phyloP scores from a whole-genome alignment of 2,797 vertebrate species.

The Lagodon rhomboides region DNA sequence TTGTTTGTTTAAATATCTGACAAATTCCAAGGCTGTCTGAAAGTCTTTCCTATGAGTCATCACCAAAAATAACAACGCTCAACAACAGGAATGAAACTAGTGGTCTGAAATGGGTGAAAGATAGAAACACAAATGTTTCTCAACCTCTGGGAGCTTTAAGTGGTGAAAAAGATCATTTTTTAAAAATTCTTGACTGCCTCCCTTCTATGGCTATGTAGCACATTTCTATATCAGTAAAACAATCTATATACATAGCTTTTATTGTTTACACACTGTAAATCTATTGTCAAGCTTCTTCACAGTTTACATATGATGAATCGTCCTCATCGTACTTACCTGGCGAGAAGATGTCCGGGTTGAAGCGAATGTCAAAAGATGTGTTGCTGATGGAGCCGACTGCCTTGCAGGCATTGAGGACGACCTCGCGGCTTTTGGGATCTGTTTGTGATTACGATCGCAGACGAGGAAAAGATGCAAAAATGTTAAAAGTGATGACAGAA shows the following conservation, averaged over 20 bases:
- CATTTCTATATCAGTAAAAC: background rate
- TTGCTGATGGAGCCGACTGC: conserved; percentile 96
- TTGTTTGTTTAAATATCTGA: background rate
- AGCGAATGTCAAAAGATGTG: conserved; percentile 96
- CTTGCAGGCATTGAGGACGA: conserved; percentile 96
- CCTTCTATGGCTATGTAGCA: background rate
- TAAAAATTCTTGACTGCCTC: background rate
- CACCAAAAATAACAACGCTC: too few relatives aligned
- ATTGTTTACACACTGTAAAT: background rate
- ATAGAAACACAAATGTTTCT: background rate
- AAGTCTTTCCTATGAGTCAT: too few relatives aligned
- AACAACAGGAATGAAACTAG: background rate
- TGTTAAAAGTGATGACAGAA: background rate
- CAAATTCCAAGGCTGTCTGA: background rate
- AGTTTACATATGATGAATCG: background rate
- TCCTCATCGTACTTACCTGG: conserved; percentile 85
- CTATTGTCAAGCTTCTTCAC: background rate
- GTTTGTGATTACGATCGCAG: conserved; percentile 48
- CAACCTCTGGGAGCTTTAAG: background rate
- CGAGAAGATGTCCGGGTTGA: conserved; percentile 99
- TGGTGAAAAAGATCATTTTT: too few relatives aligned
- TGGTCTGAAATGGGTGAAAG: background rate
- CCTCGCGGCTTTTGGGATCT: conserved; percentile 96
- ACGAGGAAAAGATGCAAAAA: background rate
- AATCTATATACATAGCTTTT: background rate